Evolutionary conservation across 2,888 invertebrate species (phyloP).

Genomic region (Dynastes grantii): DNA sequence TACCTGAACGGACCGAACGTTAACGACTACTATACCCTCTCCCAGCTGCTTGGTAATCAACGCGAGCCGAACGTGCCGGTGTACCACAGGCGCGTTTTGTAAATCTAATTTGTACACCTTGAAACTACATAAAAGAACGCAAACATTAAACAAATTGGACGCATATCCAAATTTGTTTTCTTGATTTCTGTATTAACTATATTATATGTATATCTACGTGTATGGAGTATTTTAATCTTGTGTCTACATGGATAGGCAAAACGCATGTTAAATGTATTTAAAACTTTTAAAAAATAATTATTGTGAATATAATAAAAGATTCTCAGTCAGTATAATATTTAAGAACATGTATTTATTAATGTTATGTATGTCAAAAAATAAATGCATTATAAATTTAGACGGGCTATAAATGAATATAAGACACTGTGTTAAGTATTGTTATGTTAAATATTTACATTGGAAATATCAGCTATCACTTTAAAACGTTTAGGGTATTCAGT

Average conservation of each 20-base stretch:
- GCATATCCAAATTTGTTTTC: constrained; percentile 48
- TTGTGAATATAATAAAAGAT: constrained; percentile 44
- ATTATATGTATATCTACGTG: constrained; percentile 62
- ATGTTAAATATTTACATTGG: too few relatives aligned
- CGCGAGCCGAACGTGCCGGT: constrained; percentile 74
- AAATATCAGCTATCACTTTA: too few relatives aligned
- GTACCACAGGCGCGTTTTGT: constrained; percentile 77
- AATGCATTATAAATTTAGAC: constrained; percentile 46
- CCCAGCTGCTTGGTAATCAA: constrained; percentile 73
- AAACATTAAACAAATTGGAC: constrained; percentile 32
- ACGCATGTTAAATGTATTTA: constrained; percentile 46
- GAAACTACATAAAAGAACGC: constrained; percentile 13
- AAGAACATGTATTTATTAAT: constrained; percentile 57
- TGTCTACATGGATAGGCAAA: constrained; percentile 43
- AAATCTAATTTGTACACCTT: constrained; percentile 62
- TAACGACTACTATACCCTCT: constrained; percentile 76
- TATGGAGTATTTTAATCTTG: constrained; percentile 54
- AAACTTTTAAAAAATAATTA: constrained; percentile 30
- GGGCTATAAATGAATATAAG: too few relatives aligned
- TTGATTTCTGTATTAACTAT: constrained; percentile 46
- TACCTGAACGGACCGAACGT: constrained; percentile 63
- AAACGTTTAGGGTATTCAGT: too few relatives aligned
- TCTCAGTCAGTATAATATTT: constrained; percentile 68
- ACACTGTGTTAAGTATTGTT: too few relatives aligned
- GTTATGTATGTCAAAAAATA: constrained; percentile 50